Conservation (phyloP, 2,797 vertebrate species). For the Acanthis flammea region DNA sequence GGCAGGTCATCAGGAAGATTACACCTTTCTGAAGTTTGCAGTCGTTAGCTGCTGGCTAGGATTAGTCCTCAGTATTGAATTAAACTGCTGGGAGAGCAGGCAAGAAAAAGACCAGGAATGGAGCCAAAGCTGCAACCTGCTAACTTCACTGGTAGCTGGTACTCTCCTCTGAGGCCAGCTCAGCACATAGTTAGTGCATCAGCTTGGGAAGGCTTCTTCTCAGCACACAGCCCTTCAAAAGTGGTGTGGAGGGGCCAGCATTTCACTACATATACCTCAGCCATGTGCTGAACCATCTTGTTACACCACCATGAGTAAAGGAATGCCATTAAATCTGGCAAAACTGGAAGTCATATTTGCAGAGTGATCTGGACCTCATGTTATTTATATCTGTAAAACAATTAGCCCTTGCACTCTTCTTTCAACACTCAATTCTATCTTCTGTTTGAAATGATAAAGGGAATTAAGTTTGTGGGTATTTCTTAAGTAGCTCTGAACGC, state of each 20-base stretch:
- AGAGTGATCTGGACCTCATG: background rate
- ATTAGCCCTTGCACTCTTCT: conserved; percentile 8
- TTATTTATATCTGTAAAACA: background rate
- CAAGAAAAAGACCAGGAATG: background rate
- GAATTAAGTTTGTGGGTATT: background rate
- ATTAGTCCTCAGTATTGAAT: background rate
- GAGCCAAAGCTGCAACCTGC: background rate
- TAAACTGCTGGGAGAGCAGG: background rate
- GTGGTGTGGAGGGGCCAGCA: background rate
- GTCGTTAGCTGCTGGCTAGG: background rate
- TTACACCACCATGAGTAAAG: background rate
- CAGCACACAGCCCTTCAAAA: background rate
- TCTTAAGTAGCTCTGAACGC: background rate
- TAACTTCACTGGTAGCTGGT: background rate
- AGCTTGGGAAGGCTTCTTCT: background rate
- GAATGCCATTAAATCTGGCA: background rate
- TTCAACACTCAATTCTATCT: background rate
- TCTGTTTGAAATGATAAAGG: background rate
- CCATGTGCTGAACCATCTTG: background rate
- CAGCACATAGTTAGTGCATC: background rate
- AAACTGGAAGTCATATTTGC: background rate
- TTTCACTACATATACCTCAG: background rate
- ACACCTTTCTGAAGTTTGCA: background rate
- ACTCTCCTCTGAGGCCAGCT: background rate
- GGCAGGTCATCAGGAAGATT: background rate